Evolutionary conservation across 2,888 invertebrate genomes (phyloP).

Genomic region (Drosophila anomelani): DNA sequence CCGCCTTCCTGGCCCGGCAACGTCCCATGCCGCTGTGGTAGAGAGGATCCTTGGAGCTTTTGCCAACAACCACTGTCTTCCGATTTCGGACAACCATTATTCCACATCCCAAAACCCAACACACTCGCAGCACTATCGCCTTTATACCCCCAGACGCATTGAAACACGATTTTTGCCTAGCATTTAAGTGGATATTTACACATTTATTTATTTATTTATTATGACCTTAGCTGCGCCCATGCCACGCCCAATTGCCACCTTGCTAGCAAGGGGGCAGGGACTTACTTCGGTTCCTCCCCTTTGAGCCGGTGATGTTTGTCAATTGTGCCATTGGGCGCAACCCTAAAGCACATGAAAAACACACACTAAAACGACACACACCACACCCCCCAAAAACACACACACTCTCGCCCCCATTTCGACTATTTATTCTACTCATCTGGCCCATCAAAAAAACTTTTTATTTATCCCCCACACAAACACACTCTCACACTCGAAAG

Average conservation of each 20-base stretch:
- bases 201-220: constrained; percentile 72
- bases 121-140: constrained; percentile 28
- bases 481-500: constrained; percentile 18
- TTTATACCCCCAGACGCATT: constrained; percentile 33
- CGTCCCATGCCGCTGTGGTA: constrained; percentile 83
- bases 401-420: constrained; percentile 39
- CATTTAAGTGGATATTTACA: constrained; percentile 76
- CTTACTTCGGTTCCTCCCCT: constrained; percentile 60
- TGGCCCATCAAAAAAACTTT: constrained; percentile 58
- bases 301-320: constrained; percentile 83
- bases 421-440: constrained; percentile 71
- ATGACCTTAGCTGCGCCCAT: constrained; percentile 57
- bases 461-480: constrained; percentile 56
- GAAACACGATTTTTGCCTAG: constrained; percentile 59
- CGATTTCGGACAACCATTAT: constrained; percentile 32
- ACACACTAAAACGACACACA: constrained; percentile 14
- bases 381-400: constrained; percentile 1
- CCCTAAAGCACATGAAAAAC: constrained; percentile 33
- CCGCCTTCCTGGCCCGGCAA: constrained; percentile 75
- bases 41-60: constrained; percentile 18
- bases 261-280: constrained; percentile 82
- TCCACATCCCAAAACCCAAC: neutral
- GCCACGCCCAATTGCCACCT: constrained; percentile 82
- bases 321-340: constrained; percentile 73
- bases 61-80: constrained; percentile 43